A percentile compares a stretch with the other conserved stretches of the same genome.
These are phyloP conservation scores for Hedychridium roseum DNA, from an alignment of 2,888 invertebrate species.

Conservation along the genomic window DNA sequence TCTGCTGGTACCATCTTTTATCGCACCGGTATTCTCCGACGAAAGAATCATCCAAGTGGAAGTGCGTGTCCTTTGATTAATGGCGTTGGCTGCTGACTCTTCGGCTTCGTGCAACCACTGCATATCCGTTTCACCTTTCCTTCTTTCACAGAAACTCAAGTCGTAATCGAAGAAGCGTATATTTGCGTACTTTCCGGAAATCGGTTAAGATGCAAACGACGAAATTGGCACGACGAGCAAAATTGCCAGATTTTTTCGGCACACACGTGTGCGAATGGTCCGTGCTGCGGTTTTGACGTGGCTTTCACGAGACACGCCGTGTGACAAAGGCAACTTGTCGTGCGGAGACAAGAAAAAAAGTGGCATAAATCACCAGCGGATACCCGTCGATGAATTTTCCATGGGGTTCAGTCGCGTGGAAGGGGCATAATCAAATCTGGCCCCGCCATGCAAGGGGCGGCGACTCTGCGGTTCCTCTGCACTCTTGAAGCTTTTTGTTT, in stretches of 20 bases:
- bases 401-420: constrained; percentile 55
- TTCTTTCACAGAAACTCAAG: too few species aligned
- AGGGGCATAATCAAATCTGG: constrained; percentile 61
- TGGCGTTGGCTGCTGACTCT: constrained; percentile 1
- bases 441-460: constrained; percentile 62
- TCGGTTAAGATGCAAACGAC: too few species aligned
- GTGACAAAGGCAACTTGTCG: constrained; percentile 39
- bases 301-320: too few species aligned
- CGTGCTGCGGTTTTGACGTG: too few species aligned
- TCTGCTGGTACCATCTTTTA: constrained; percentile 40
- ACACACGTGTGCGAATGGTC: too few species aligned
- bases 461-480: constrained; percentile 55
- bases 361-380: constrained; percentile 37
- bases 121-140: too few species aligned
- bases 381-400: constrained; percentile 42
- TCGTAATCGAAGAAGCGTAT: too few species aligned
- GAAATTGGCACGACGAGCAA: too few species aligned
- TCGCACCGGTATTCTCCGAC: constrained; percentile 1
- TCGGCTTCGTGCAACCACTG: too few species aligned
- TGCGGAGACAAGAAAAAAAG: constrained; percentile 22
- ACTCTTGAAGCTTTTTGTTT: constrained; percentile 36
- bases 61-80: constrained; percentile 15
- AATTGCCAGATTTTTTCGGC: too few species aligned
- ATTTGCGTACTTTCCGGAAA: too few species aligned
- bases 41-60: constrained; percentile 9